Conservation (phyloP, 2,888 invertebrate species). For the Didymodactylos carnosus region DNA sequence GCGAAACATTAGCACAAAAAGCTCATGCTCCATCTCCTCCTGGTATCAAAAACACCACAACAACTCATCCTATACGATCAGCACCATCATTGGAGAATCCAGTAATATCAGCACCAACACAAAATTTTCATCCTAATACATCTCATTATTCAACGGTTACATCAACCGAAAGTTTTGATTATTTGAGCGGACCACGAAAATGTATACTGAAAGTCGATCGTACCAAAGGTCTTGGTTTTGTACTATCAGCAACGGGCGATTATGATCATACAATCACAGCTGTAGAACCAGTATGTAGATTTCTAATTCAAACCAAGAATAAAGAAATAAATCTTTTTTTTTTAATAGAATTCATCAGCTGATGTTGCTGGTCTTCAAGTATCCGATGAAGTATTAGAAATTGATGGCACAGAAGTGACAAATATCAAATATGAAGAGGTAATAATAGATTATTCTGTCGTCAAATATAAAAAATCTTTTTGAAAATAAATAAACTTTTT, state of each 20-base stretch:
- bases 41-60: not conserved
- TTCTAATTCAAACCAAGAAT: not conserved
- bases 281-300: not conserved
- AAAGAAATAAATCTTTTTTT: not conserved
- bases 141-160: not conserved
- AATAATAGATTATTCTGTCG: not conserved
- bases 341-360: not conserved
- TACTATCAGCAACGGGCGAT: not conserved
- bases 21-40: not conserved
- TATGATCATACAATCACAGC: not conserved
- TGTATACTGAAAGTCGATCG: not conserved
- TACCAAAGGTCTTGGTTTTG: not conserved
- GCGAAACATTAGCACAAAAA: too few relatives aligned
- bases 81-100: not conserved
- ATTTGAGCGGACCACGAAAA: not conserved
- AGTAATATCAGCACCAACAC: too few relatives aligned
- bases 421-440: not conserved
- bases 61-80: not conserved
- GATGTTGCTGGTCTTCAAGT: constrained; percentile 3
- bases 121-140: too few relatives aligned
- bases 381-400: constrained; percentile 5
- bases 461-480: too few relatives aligned
- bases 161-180: not conserved
- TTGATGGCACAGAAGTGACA: not conserved
- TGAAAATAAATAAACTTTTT: not conserved